Evolutionary conservation across 1,140 invertebrate genomes (phyloP), one percentile per base, ranked within the genome.

Genomic region (Drosophila pachea): DNA sequence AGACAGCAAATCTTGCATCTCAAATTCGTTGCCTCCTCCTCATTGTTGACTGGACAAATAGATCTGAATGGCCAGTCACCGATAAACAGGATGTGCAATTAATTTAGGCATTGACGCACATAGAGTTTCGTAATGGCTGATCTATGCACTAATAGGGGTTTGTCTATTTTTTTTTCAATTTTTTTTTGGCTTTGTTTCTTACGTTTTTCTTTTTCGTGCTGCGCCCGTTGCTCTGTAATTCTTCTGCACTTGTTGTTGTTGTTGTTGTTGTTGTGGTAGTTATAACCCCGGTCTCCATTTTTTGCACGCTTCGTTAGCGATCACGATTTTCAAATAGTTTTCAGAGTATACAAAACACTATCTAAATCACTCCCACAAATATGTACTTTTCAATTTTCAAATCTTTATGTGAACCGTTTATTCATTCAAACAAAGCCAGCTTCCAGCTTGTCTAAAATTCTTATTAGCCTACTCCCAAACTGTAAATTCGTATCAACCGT

Each of bases 241-340:
- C 76, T 22, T 74, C 55, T 47, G 78, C 76, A 4, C 73, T 73
- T 47, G 74, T 76, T 68, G 67, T 74, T 22, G 76, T 59, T 47
- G 78, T 79, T 5, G 76, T 73, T 45, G 74, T 76, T 68, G 67
- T 74, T 11, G 73, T 78, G 9, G 78, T 84, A n/a, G 81, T 86
- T 49, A 86, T 60, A 69, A 81, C 71, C 16, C 81, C 81, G 12
- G 81, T 74, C 72, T 86, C 81, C 81, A 86, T 84, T 63, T 74
- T 68, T 12, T 36, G 61, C 42, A 65, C 35, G 33, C 47, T 43
- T 63, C 36, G 12, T 8, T 22, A 31, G 35, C 16, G 38, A 56
- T 68, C 50, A 49, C 45, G 31, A 52, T 72, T 36, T 11, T 7
- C 55, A 48, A 50, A 58, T 33, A 2, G 8, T 40, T 35, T 22